Conservation (phyloP, 2,113 vertebrate species). For the Nettapus auritus region DNA sequence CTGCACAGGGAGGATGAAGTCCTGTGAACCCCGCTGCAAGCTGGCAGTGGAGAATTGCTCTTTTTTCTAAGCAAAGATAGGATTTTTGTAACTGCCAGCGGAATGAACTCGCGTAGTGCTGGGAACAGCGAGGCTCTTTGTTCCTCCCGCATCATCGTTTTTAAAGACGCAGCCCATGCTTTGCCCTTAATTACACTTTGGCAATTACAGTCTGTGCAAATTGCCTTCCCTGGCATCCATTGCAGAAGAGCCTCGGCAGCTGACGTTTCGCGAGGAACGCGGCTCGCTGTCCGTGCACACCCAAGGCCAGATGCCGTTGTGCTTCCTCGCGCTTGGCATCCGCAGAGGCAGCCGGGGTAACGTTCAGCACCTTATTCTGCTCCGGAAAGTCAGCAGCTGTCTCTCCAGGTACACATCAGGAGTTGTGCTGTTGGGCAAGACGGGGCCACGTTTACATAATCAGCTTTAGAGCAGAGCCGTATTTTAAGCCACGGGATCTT, state of each 20-base stretch:
- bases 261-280: not conserved
- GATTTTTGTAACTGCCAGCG: not conserved
- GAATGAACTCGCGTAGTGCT: accelerated
- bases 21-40: not conserved
- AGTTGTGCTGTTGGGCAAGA: accelerated
- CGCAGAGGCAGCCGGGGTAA: not conserved
- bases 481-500: accelerated
- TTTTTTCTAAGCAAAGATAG: not conserved
- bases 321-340: not conserved
- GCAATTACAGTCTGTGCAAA: not conserved
- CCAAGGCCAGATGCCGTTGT: accelerated
- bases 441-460: not conserved
- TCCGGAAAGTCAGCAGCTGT: not conserved
- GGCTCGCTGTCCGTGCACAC: accelerated
- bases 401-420: not conserved
- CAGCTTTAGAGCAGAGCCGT: not conserved
- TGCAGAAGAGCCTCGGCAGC: not conserved
- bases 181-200: not conserved
- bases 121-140: not conserved
- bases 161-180: not conserved
- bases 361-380: not conserved
- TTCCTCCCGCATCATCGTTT: not conserved
- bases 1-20: not conserved
- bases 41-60: not conserved
- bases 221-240: accelerated